A percentile compares a stretch with the other conserved stretches of the same genome.
phyloP scores from a whole-genome alignment of 2,113 vertebrate species.

The Bufo gargarizans region DNA sequence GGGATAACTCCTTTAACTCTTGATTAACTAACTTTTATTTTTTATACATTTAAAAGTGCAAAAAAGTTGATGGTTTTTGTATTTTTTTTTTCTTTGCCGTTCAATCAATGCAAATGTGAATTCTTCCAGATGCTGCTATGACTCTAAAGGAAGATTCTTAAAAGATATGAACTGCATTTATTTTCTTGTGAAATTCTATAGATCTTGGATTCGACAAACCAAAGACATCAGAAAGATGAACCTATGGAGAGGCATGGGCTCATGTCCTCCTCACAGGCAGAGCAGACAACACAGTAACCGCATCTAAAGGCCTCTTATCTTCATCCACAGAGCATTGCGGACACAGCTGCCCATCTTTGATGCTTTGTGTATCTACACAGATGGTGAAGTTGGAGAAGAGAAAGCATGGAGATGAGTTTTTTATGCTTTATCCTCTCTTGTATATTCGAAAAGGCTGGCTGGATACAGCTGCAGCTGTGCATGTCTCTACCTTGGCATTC shows the following conservation, averaged over 20 bases:
- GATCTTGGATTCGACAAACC: conserved; percentile 45
- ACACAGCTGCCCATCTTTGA: conserved; percentile 63
- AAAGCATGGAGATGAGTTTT: conserved; percentile 19
- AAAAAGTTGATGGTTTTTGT: neutral
- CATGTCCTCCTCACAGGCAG: conserved; percentile 13
- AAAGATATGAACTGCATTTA: conserved; percentile 28
- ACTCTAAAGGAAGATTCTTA: conserved; percentile 15
- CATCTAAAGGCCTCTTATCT: conserved; percentile 59
- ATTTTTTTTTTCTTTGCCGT: neutral
- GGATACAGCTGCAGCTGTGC: conserved; percentile 45
- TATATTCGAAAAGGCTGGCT: conserved; percentile 34
- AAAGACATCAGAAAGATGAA: conserved; percentile 24
- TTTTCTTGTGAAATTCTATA: conserved; percentile 27
- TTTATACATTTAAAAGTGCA: neutral
- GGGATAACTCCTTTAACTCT: no score
- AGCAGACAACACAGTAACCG: conserved; percentile 53
- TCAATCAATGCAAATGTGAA: neutral
- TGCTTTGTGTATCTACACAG: conserved; percentile 55
- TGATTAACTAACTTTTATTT: no score
- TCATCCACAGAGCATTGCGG: conserved; percentile 57
- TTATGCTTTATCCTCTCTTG: conserved; percentile 27
- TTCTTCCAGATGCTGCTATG: conserved; percentile 7
- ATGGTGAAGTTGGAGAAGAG: conserved; percentile 58
- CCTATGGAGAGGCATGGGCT: conserved; percentile 23
- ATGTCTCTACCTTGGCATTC: conserved; percentile 26